Conservation (phyloP, 2,888 invertebrate species). For the Scaptomyza tumidula region DNA sequence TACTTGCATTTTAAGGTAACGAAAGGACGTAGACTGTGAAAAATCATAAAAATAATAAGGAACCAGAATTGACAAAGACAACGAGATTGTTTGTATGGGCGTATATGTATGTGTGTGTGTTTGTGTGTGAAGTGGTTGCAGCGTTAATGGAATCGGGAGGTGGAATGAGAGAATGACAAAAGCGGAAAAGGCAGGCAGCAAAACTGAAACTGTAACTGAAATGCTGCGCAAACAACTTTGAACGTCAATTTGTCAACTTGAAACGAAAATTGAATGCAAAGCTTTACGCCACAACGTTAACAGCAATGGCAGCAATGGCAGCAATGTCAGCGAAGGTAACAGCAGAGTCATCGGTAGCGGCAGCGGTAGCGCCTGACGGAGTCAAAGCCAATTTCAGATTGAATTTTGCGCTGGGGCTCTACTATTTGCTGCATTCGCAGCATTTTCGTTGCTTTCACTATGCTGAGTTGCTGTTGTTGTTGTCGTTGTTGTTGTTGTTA, state of each 20-base stretch:
- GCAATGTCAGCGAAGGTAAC: constrained; percentile 32
- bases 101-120: constrained; percentile 1
- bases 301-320: constrained; percentile 47
- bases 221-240: constrained; percentile 80
- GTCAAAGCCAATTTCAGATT: constrained; percentile 58
- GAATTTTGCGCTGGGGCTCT: constrained; percentile 44
- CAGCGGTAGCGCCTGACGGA: constrained; percentile 55
- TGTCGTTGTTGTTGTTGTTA: background rate
- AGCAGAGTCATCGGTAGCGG: constrained; percentile 32
- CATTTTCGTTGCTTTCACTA: constrained; percentile 64
- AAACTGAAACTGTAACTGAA: constrained; percentile 73
- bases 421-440: constrained; percentile 36
- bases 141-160: constrained; percentile 33
- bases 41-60: constrained; percentile 76
- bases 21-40: constrained; percentile 55
- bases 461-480: constrained; percentile 3
- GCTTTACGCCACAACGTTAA: constrained; percentile 53
- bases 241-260: constrained; percentile 80
- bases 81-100: constrained; percentile 14
- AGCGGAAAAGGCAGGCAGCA: constrained; percentile 37
- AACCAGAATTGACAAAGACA: constrained; percentile 61
- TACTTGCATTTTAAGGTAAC: constrained; percentile 48
- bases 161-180: constrained; percentile 23
- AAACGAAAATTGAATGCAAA: constrained; percentile 79
- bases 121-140: constrained; percentile 10